phyloP scores from a whole-genome alignment of 2,888 invertebrate genomes.

The Camptogramma bilineatum region DNA sequence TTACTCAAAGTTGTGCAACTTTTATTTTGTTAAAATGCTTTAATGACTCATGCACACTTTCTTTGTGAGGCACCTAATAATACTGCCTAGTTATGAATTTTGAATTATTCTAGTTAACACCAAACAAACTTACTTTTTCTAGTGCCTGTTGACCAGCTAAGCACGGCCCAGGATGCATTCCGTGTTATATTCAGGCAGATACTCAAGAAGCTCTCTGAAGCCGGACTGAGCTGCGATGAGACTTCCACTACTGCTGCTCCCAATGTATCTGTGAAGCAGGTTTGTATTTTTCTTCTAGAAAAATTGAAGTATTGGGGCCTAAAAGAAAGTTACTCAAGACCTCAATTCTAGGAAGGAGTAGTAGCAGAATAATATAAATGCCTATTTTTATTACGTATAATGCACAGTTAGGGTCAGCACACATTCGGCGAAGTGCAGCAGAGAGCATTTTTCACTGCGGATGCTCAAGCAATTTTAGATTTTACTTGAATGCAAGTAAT shows the following conservation, averaged over 20 bases:
- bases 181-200: constrained; percentile 77
- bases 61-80: too few species aligned
- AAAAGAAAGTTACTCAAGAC: too few species aligned
- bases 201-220: constrained; percentile 79
- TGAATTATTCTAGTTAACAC: not conserved
- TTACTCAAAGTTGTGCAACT: constrained; percentile 6
- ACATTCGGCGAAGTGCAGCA: too few species aligned
- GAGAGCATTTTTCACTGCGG: too few species aligned
- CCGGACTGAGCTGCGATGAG: constrained; percentile 74
- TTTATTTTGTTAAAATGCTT: not conserved
- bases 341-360: too few species aligned
- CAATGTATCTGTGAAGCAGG: constrained; percentile 80
- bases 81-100: too few species aligned
- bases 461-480: too few species aligned
- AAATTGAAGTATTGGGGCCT: too few species aligned
- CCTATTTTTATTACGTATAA: too few species aligned
- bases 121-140: constrained; percentile 55
- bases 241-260: constrained; percentile 73
- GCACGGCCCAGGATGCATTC: constrained; percentile 85
- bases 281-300: constrained; percentile 42
- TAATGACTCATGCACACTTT: not conserved
- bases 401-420: too few species aligned
- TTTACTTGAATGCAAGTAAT: too few species aligned
- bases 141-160: constrained; percentile 90
- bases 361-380: too few species aligned